Percentiles rank a stretch among this genome's conserved stretches.
Evolutionary conservation across 2,113 vertebrate genomes (phyloP).

Genomic region (Epinephelus lanceolatus): DNA sequence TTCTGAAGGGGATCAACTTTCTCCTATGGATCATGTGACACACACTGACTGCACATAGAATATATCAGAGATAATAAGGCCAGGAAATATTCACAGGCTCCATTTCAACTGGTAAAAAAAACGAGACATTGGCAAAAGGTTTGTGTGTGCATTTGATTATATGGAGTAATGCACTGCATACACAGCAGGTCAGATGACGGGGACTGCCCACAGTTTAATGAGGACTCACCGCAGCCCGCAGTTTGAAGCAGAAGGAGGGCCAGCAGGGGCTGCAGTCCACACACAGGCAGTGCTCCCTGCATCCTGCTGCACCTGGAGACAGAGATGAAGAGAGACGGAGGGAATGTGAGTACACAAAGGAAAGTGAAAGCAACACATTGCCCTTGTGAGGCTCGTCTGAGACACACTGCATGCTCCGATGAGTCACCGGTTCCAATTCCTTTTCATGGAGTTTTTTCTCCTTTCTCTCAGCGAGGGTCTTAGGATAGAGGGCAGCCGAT

Average conservation of each 20-base stretch:
- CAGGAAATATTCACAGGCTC: not conserved
- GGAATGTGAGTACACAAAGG: conserved; percentile 51
- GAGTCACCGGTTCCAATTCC: conserved; percentile 32
- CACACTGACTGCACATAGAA: not conserved
- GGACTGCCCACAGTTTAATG: conserved; percentile 39
- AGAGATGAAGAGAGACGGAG: conserved; percentile 39
- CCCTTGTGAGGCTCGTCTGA: conserved; percentile 24
- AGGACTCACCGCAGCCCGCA: conserved; percentile 73
- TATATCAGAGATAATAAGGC: not conserved
- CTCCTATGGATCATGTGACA: conserved; percentile 5
- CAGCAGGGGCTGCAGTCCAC: conserved; percentile 76
- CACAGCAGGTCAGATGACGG: conserved; percentile 10
- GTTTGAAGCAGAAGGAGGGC: conserved; percentile 76
- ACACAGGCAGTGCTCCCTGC: conserved; percentile 53
- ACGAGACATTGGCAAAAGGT: too few relatives aligned
- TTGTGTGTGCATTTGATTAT: conserved; percentile 9
- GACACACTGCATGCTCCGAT: conserved; percentile 11
- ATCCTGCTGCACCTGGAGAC: conserved; percentile 80
- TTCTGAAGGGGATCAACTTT: not conserved
- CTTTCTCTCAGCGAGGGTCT: not conserved
- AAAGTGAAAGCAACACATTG: conserved; percentile 37
- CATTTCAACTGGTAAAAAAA: not conserved
- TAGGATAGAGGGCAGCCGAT: conserved; percentile 14
- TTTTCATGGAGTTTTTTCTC: conserved; percentile 2
- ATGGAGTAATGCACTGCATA: not conserved